Evolutionary conservation across 2,888 invertebrate genomes (phyloP), one percentile per base, ranked within the genome.

Genomic region (Cheilosia variabilis): DNA sequence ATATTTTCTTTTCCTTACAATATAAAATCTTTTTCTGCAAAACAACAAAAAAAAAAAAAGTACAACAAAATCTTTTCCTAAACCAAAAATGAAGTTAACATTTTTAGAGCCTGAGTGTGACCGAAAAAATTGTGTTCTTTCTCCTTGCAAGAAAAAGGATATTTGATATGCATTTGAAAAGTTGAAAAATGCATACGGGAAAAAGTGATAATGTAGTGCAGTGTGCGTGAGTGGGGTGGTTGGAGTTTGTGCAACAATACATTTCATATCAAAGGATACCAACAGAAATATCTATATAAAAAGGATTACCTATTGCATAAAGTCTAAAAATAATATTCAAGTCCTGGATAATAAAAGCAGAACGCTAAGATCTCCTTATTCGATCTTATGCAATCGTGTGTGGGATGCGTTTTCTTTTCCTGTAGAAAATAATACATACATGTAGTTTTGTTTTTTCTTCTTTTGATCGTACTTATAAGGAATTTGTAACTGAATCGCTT

Each of bases 401-500:
- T 73, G 55, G 10, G 31, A 65, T 19, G 45, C 4, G 58, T 58
- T 60, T 17, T 57, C 15, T 68, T 58, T 75, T 73, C 41, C 41
- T 79, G 52, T 57, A 63, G 34, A 60, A 66, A 53, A 78, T 24
- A 57, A 15, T 81, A 52, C 68, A 68, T 62, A 17, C 55, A 24
- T 15, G 17, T 13, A 37, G 34, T 34, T 37, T 27, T 27, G 5
- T 71, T 24, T 43, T 63, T 63, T 58, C 27, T 68, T 73, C 31
- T 7, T 47, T 52, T 19, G 47, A 78, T 81, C 76, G 68, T 88
- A 88, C 92, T 90, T 91, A 92, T 91, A 92, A 91, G 92, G 92
- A 90, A 90, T 91, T 91, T 91, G 92, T 92, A 92, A 92, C 90
- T 89, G 89, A 92, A 91, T 91, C 90, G 87, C 88, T 87, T 60